Base-by-base conservation (phyloP, 1,140 invertebrate genomes). In the Colletes latitarsis region DNA sequence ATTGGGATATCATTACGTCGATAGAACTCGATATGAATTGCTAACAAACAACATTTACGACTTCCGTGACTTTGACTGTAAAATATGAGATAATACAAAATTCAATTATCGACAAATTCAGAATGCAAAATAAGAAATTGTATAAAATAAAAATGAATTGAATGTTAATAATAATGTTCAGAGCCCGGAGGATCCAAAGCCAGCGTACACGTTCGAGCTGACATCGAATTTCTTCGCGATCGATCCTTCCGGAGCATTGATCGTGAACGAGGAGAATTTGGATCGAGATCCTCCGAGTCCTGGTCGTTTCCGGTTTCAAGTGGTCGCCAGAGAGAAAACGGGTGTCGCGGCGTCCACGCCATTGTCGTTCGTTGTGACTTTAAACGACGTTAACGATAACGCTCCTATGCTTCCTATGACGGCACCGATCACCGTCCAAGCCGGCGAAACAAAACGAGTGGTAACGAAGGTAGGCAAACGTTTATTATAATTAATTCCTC, bases 241-340 rank as follows among this genome's bases (percentile, higher is more conserved):
- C 69, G 96, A 97, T 76, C 93, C 94, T 69, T 94, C 96, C 58
- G 96, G 97, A 1, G 93, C 94, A 64, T 91, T 98, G 9, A 94
- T 97, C 1, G 97, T 98, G 0, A 96, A 96, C 86, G 96, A 97
- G 89, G 96, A 97, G 83, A 96, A 96, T 90, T 92, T 98, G 60
- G 98, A 98, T 89, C 94, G 97, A 70, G 98, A 98, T 93, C 96
- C 97, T 6, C 98, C 98, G 0, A 97, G 96, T 90, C 96, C 96
- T 1, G 96, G 96, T 64, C 95, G 96, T 88, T 97, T 97, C 86
- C 95, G 96, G 82, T 98, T 98, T 90, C 96, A 97, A 91, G 95
- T 96, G 14, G 97, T 98, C 3, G 97, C 97, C 4, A 93, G 97
- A 17, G 97, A 98, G 92, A 95, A 95, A 73, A 95, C 94, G 17